Base-by-base conservation (phyloP, 2,888 invertebrate species). In the Tanypteryx hageni region DNA sequence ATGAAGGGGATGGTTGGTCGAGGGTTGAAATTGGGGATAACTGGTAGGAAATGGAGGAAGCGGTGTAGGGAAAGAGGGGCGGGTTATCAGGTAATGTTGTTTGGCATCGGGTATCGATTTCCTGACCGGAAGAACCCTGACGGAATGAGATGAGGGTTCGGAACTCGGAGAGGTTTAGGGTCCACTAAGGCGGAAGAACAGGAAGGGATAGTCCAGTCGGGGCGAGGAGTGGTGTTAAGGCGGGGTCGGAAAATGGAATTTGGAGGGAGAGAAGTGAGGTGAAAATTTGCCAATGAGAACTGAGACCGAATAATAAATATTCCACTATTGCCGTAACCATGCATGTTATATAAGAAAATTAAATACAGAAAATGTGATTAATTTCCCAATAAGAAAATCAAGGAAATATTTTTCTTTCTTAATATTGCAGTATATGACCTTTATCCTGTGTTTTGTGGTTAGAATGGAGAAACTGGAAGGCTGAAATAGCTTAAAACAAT, bases 21-120 rank as follows among this genome's bases (percentile, higher is more conserved):
- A 13, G 76, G 76, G 27, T 27, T 64, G 89, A 44, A 89, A 89
- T 89, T 13, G 27, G 76, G 85, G n/a, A n/a, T 57, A 31, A 31
- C 44, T 92, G 27, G 58, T n/a, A 56, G 81, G 57, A 59, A 81
- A 82, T 22, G 57, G 89, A 68, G 64, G 44, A 31, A 89, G 89
- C 22, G 64, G 18, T 58, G 64, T 31, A 44, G 64, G 64, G 44
- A 86, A 86, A 61, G 86, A 61, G 86, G 82, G 76, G 13, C 22
- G 31, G 56, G 92, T 22, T 82, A 64, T 44, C 56, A 76, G 92
- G 58, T 82, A 82, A 82, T 81, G 81, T 81, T 92, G 82, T 92
- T 92, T 92, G 81, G 92, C 81, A 81, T 89, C 89, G 89, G 64
- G 89, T 82, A 92, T 92, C 27, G 92, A 82, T 82, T 81, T 82